Evolutionary conservation across 2,797 vertebrate species (phyloP).

Genomic region (Naso thynnoides): DNA sequence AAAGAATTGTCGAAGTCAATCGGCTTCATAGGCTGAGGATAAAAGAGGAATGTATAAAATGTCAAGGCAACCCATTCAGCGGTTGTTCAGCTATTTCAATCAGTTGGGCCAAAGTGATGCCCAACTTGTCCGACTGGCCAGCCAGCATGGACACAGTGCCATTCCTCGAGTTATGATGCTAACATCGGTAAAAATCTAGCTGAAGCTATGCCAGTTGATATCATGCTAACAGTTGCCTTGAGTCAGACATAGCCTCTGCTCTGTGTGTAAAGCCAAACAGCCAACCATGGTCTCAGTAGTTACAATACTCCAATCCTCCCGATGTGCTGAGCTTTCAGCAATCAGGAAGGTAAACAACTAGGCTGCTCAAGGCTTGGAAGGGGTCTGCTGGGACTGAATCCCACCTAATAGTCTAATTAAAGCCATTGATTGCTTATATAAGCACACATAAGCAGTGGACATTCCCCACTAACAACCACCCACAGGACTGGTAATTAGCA

Average conservation of each 20-base stretch:
- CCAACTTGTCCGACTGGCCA: neutral
- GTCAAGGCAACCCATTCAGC: neutral
- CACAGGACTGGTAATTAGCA: constrained; percentile 70
- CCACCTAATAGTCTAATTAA: constrained; percentile 80
- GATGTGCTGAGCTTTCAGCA: constrained; percentile 51
- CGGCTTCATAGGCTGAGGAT: neutral
- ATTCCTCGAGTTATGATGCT: neutral
- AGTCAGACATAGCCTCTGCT: neutral
- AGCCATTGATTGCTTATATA: constrained; percentile 78
- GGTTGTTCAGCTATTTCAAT: neutral
- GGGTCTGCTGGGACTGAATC: constrained; percentile 65
- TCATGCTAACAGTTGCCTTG: neutral
- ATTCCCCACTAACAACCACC: constrained; percentile 65
- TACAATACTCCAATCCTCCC: constrained; percentile 39
- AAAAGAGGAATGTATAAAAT: neutral
- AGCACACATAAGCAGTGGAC: constrained; percentile 73
- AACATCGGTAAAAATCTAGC: neutral
- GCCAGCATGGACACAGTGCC: neutral
- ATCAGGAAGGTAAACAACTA: constrained; percentile 66
- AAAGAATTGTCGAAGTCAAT: neutral
- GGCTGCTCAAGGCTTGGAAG: constrained; percentile 46
- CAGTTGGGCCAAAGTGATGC: neutral
- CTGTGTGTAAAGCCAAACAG: constrained; percentile 16
- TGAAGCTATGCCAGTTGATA: neutral
- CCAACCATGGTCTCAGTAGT: constrained; percentile 17